Evolutionary conservation across 2,113 vertebrate species (phyloP).

Genomic region (Mobula birostris): DNA sequence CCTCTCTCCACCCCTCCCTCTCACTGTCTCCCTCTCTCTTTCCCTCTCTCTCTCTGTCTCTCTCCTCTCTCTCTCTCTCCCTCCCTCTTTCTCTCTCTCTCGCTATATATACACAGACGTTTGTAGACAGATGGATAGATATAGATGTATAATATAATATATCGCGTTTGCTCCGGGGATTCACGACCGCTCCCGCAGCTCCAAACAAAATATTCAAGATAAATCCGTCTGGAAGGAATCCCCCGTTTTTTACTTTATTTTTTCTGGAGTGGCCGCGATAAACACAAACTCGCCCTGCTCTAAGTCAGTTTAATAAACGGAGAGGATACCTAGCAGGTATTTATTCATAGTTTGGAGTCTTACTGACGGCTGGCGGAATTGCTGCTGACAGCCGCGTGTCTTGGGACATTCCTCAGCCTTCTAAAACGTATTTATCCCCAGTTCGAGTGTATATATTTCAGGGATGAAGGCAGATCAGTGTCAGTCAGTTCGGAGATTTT

Average conservation of each 20-base stretch:
- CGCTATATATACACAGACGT: no score
- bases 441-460: conserved; percentile 7
- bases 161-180: no score
- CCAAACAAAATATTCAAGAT: background rate
- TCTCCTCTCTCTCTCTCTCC: no score
- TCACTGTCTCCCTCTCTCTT: no score
- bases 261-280: background rate
- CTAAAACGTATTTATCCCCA: conserved; percentile 17
- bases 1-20: no score
- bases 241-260: background rate
- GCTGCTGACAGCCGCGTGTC: background rate
- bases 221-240: conserved; percentile 1
- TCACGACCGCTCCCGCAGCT: no score
- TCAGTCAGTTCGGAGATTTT: conserved; percentile 12
- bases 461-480: background rate
- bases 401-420: conserved; percentile 3
- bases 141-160: no score
- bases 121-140: no score
- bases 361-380: background rate
- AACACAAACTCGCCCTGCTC: background rate
- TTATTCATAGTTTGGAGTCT: conserved; percentile 6
- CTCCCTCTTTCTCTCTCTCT: no score
- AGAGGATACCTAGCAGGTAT: background rate
- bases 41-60: no score
- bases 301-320: background rate